Evolutionary conservation across 1,140 invertebrate species (phyloP).

Genomic region (Carcinoscorpius rotundicauda): DNA sequence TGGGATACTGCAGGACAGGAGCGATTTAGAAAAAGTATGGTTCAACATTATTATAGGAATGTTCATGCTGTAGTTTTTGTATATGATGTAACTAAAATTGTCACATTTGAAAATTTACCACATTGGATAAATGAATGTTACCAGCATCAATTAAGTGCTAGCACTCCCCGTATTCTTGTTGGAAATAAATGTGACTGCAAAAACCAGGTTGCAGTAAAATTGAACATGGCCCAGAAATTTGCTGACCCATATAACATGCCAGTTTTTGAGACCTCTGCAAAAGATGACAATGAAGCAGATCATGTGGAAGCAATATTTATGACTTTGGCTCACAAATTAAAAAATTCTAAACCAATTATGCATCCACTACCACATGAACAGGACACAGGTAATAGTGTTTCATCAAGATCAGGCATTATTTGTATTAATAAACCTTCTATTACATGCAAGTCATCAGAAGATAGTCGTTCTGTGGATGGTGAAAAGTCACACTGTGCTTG

Average conservation of each 20-base stretch:
- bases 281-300: conserved; percentile 55
- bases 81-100: conserved; percentile 49
- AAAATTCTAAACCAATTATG: conserved; percentile 50
- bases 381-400: too few species aligned
- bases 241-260: conserved; percentile 63
- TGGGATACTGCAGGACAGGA: conserved; percentile 99
- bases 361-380: conserved; percentile 10
- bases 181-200: conserved; percentile 67
- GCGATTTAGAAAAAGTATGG: conserved; percentile 80
- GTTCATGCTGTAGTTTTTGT: conserved; percentile 67
- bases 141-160: conserved; percentile 45
- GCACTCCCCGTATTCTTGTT: conserved; percentile 60
- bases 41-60: conserved; percentile 69
- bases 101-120: conserved; percentile 49
- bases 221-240: conserved; percentile 52
- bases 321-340: conserved; percentile 66
- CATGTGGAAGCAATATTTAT: conserved; percentile 74
- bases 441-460: too few species aligned
- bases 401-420: too few species aligned
- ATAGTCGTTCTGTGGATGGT: too few species aligned
- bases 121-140: conserved; percentile 64
- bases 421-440: too few species aligned
- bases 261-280: conserved; percentile 20
- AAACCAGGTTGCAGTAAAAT: conserved; percentile 48
- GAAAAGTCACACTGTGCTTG: too few species aligned